Evolutionary conservation across 1,140 invertebrate species (phyloP).

Genomic region (Pygmarrhopalites habei): DNA sequence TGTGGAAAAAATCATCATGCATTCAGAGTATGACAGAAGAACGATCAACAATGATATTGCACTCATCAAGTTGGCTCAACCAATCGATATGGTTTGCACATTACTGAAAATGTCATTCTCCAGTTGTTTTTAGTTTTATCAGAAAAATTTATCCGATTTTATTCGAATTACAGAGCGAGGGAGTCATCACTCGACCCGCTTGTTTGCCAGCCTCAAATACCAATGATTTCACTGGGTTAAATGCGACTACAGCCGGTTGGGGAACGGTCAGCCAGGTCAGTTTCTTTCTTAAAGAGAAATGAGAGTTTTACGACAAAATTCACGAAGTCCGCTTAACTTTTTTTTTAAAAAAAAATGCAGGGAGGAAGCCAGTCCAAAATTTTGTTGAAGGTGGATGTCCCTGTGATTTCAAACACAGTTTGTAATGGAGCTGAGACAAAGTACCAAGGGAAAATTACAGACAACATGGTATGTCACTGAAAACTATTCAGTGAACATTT

Average conservation of each 20-base stretch:
- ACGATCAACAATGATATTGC: constrained; percentile 34
- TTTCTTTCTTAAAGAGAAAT: too few relatives aligned
- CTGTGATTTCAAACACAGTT: constrained; percentile 31
- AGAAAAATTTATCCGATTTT: too few relatives aligned
- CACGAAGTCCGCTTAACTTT: too few relatives aligned
- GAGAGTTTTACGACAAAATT: too few relatives aligned
- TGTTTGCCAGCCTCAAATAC: neutral
- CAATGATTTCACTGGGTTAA: constrained; percentile 1
- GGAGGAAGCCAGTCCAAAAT: constrained; percentile 37
- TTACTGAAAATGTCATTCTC: too few relatives aligned
- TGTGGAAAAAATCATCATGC: constrained; percentile 16
- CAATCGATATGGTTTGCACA: too few relatives aligned
- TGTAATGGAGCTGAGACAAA: constrained; percentile 35
- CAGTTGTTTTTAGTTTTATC: too few relatives aligned
- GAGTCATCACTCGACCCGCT: neutral
- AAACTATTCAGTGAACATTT: too few relatives aligned
- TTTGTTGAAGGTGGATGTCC: constrained; percentile 36
- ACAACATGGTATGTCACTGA: too few relatives aligned
- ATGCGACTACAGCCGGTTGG: constrained; percentile 48
- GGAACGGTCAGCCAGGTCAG: too few relatives aligned
- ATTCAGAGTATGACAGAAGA: constrained; percentile 9
- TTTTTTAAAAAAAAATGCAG: constrained; percentile 42
- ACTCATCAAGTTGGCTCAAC: constrained; percentile 11
- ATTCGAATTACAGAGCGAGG: too few relatives aligned
- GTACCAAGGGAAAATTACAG: constrained; percentile 33